A percentile compares a stretch with the other conserved stretches of the same genome.
Evolutionary conservation across 2,888 invertebrate species (phyloP).

Genomic region (Apotomis turbidana): DNA sequence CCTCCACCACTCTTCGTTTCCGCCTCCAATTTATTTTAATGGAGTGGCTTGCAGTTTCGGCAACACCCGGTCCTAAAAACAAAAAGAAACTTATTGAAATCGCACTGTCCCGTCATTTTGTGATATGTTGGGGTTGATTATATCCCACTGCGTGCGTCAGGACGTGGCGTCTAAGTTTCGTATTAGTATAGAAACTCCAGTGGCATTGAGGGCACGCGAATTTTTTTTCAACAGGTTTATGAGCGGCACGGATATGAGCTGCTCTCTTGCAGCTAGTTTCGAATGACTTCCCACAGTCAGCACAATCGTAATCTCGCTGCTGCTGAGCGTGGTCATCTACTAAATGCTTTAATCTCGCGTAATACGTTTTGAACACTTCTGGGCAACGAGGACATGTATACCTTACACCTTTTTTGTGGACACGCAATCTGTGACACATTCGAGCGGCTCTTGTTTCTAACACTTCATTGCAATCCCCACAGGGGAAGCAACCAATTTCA

Average conservation of each 20-base stretch:
- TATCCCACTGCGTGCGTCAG: slow-evolving; percentile 55
- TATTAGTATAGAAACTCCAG: slow-evolving; percentile 58
- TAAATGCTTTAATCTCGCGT: slow-evolving; percentile 68
- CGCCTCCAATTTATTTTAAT: slow-evolving; percentile 60
- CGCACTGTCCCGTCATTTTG: slow-evolving; percentile 28
- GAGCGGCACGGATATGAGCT: slow-evolving; percentile 61
- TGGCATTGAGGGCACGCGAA: slow-evolving; percentile 62
- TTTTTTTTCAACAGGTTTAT: slow-evolving; percentile 56
- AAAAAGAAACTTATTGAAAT: slow-evolving; percentile 51
- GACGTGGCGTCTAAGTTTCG: slow-evolving; percentile 61
- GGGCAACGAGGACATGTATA: slow-evolving; percentile 74
- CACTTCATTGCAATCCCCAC: slow-evolving; percentile 66
- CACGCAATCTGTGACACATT: slow-evolving; percentile 63
- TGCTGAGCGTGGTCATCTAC: slow-evolving; percentile 65
- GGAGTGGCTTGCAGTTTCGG: slow-evolving; percentile 41
- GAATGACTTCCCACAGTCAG: slow-evolving; percentile 63
- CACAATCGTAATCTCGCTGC: slow-evolving; percentile 61
- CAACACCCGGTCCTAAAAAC: slow-evolving; percentile 63
- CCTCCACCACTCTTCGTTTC: slow-evolving; percentile 55
- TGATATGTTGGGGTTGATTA: slow-evolving; percentile 35
- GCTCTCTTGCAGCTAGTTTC: slow-evolving; percentile 68
- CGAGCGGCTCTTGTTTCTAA: slow-evolving; percentile 66
- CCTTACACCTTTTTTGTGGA: slow-evolving; percentile 68
- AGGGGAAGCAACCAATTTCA: slow-evolving; percentile 69
- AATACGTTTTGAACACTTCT: slow-evolving; percentile 69